Conservation (phyloP, 2,888 invertebrate species). For the Drosophila multiciliata region DNA sequence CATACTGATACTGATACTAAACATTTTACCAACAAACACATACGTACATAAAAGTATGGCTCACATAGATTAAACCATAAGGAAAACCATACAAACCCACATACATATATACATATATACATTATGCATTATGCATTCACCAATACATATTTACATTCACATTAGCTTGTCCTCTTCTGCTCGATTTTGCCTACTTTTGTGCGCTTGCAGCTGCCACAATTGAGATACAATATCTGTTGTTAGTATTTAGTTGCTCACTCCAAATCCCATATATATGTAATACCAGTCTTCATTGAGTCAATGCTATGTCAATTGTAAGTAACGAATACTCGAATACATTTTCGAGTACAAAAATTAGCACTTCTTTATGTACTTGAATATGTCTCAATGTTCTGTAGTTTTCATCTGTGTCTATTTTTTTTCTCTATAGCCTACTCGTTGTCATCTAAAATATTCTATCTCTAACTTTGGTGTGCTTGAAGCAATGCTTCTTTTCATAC, state of each 20-base stretch:
- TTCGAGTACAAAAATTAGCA: constrained; percentile 28
- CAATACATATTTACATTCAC: constrained; percentile 32
- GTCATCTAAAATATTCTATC: constrained; percentile 4
- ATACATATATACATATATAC: constrained; percentile 28
- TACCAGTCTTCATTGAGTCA: constrained; percentile 26
- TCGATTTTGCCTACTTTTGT: constrained; percentile 59
- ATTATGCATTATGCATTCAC: constrained; percentile 18
- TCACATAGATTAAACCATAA: too few relatives aligned
- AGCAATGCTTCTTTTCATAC: not conserved
- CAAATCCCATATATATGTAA: not conserved
- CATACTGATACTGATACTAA: constrained; percentile 1
- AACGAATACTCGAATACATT: constrained; percentile 37
- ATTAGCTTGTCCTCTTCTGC: constrained; percentile 42
- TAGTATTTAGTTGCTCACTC: constrained; percentile 11
- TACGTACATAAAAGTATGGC: too few relatives aligned
- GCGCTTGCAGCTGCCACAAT: constrained; percentile 26
- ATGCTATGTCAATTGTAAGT: constrained; percentile 74
- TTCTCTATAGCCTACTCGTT: constrained; percentile 17
- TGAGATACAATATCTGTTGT: constrained; percentile 20
- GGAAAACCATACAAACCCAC: not conserved
- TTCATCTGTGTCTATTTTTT: not conserved
- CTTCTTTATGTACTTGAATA: constrained; percentile 15
- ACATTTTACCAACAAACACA: constrained; percentile 18
- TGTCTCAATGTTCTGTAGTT: constrained; percentile 31
- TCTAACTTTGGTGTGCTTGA: constrained; percentile 4